Percentiles rank a stretch among this genome's conserved stretches.
Evolutionary conservation across 2,113 vertebrate genomes (phyloP).

Genomic region (Chaetodon auriga): DNA sequence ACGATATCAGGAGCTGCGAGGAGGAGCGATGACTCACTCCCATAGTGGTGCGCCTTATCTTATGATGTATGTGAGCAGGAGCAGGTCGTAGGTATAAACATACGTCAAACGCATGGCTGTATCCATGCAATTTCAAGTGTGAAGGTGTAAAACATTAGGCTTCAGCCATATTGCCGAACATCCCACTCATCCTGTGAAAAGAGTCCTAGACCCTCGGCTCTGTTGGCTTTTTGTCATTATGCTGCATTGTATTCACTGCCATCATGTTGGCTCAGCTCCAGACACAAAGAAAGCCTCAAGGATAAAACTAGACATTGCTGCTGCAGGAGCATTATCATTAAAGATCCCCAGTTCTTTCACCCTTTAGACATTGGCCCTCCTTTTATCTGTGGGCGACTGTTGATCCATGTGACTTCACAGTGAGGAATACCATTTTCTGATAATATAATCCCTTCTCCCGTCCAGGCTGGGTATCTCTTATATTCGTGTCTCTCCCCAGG

Average conservation of each 20-base stretch:
- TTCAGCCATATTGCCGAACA: constrained; percentile 12
- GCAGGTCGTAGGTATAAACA: constrained; percentile 31
- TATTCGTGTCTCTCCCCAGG: constrained; percentile 60
- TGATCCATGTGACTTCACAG: constrained; percentile 61
- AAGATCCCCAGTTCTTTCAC: constrained; percentile 48
- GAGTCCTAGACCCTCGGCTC: constrained; percentile 22
- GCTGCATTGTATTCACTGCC: constrained; percentile 37
- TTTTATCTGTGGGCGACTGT: constrained; percentile 53
- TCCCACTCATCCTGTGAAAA: constrained; percentile 35
- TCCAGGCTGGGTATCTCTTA: constrained; percentile 54
- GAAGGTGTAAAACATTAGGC: constrained; percentile 23
- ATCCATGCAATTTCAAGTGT: constrained; percentile 27
- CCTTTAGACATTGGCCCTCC: constrained; percentile 48
- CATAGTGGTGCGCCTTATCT: constrained; percentile 44
- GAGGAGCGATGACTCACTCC: constrained; percentile 65
- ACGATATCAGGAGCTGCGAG: constrained; percentile 47
- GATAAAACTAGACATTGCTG: constrained; percentile 50
- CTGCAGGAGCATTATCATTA: constrained; percentile 53
- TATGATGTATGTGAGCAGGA: constrained; percentile 37
- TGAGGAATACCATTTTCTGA: constrained; percentile 73
- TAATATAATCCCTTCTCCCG: constrained; percentile 69
- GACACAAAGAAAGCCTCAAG: constrained; percentile 54
- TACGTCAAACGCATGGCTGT: constrained; percentile 20
- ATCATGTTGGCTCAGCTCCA: constrained; percentile 49
- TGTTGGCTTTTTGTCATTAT: constrained; percentile 30